A percentile compares a stretch with the other conserved stretches of the same genome.
These are phyloP conservation scores for Anolis apletophallus DNA, from an alignment of 2,797 vertebrate species.

Conservation along the genomic window DNA sequence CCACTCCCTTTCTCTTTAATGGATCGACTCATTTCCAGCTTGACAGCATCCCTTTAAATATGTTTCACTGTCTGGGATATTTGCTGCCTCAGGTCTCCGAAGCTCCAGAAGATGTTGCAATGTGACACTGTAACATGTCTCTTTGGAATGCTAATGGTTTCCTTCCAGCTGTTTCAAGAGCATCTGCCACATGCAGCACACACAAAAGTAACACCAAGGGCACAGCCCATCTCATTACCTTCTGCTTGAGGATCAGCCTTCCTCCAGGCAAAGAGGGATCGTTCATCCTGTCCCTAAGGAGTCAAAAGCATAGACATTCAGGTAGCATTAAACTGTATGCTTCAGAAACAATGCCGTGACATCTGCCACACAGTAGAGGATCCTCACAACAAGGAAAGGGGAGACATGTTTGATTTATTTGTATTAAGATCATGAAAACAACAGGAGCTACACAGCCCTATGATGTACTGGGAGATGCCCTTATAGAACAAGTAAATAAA, in stretches of 20 bases:
- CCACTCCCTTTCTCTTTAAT: not conserved
- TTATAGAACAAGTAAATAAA: not conserved
- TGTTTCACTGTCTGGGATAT: conserved; percentile 15
- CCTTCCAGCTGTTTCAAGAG: conserved; percentile 50
- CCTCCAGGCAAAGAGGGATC: conserved; percentile 28
- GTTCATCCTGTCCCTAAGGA: not conserved
- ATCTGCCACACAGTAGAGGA: conserved; percentile 2
- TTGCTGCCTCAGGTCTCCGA: conserved; percentile 44
- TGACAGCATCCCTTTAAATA: conserved; percentile 19
- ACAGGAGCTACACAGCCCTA: not conserved
- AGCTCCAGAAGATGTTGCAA: conserved; percentile 19
- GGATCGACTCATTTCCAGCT: conserved; percentile 23
- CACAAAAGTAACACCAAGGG: conserved; percentile 36
- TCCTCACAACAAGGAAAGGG: conserved; percentile 14
- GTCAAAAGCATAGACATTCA: conserved; percentile 17
- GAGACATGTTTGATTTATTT: conserved; percentile 21
- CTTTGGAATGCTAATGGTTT: conserved; percentile 51
- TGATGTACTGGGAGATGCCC: not conserved
- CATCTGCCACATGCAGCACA: conserved; percentile 26
- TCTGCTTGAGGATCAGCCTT: conserved; percentile 45
- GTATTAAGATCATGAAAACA: not conserved
- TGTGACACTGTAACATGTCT: conserved; percentile 18
- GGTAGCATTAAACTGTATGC: conserved; percentile 22
- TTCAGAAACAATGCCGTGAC: conserved; percentile 3
- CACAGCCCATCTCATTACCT: conserved; percentile 42